A percentile compares a stretch with the other conserved stretches of the same genome.
Evolutionary conservation across 2,888 invertebrate species (phyloP).

Genomic region (Pseudococcus jackbeardsleyi): DNA sequence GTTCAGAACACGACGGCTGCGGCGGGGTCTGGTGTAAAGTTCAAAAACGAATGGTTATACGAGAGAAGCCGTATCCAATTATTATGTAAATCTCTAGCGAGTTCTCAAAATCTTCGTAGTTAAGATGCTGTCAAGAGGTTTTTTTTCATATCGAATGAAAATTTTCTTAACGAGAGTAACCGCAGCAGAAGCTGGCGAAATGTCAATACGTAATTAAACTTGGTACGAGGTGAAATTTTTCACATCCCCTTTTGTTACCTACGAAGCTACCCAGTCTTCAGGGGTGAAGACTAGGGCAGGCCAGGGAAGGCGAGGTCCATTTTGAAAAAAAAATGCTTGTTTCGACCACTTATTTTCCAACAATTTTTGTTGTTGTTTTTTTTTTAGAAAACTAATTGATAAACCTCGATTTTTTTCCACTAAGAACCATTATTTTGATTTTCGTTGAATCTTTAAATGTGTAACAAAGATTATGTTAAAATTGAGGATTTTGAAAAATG

Average conservation of each 20-base stretch:
- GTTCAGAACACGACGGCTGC: neutral
- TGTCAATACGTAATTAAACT: conserved; percentile 44
- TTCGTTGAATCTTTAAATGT: too few species aligned
- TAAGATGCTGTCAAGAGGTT: conserved; percentile 39
- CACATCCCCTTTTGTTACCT: neutral
- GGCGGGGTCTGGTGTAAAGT: conserved; percentile 16
- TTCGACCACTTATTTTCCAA: too few species aligned
- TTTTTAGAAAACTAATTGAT: too few species aligned
- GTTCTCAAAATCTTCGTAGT: conserved; percentile 54
- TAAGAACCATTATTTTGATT: too few species aligned
- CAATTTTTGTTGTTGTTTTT: too few species aligned
- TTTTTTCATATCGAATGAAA: conserved; percentile 43
- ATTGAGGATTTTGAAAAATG: too few species aligned
- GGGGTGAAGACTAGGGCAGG: too few species aligned
- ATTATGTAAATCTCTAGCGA: conserved; percentile 55
- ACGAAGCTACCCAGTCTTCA: too few species aligned
- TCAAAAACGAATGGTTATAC: conserved; percentile 50
- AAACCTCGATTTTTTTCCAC: too few species aligned
- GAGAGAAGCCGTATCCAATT: conserved; percentile 47
- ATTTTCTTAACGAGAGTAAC: conserved; percentile 29
- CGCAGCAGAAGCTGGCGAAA: neutral
- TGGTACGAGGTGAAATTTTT: neutral
- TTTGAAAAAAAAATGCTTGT: too few species aligned
- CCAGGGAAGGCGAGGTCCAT: too few species aligned
- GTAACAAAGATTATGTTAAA: too few species aligned